Conservation (phyloP, 2,888 invertebrate genomes). For the Proisotoma minuta region DNA sequence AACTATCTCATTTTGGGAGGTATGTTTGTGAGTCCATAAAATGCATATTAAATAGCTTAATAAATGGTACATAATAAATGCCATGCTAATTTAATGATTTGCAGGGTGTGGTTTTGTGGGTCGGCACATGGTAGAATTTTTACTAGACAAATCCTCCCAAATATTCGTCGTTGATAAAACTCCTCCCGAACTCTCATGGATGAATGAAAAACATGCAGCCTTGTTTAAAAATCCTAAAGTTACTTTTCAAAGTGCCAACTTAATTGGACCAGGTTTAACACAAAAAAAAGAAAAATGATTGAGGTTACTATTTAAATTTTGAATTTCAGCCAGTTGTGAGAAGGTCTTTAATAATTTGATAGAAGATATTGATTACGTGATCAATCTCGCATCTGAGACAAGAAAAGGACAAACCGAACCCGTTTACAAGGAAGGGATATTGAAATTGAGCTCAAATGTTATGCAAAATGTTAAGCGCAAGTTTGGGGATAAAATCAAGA, state of each 20-base stretch:
- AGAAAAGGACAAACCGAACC: conserved; percentile 81
- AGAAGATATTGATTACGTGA: conserved; percentile 66
- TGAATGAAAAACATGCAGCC: conserved; percentile 68
- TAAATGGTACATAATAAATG: too few species aligned
- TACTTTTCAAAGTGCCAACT: conserved; percentile 85
- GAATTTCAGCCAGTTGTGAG: conserved; percentile 61
- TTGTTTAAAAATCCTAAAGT: conserved; percentile 70
- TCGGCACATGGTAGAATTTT: conserved; percentile 75
- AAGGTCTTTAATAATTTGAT: conserved; percentile 64
- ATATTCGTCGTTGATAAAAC: conserved; percentile 86
- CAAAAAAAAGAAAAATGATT: too few species aligned
- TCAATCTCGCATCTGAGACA: conserved; percentile 89
- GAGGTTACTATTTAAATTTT: conserved; percentile 48
- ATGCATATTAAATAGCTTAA: background rate
- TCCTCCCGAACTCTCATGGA: conserved; percentile 86
- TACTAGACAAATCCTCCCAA: conserved; percentile 68
- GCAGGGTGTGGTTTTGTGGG: conserved; percentile 92
- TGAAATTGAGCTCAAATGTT: conserved; percentile 68
- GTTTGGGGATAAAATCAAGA: conserved; percentile 56
- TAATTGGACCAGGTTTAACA: conserved; percentile 85
- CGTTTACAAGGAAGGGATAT: conserved; percentile 83
- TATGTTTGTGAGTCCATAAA: conserved; percentile 7
- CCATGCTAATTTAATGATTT: conserved; percentile 47
- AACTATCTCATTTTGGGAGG: conserved; percentile 43
- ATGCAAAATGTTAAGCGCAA: conserved; percentile 62